Conservation (phyloP, 2,113 vertebrate species). For the Bos taurus region ARS-UCD2.0 NC_037336.1:22118501-22119000, state of each 20-base stretch:
- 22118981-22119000: neutral
- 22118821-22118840: neutral
- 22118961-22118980: neutral
- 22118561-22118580: neutral
- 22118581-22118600: neutral
- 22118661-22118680: fast-evolving
- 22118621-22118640: neutral
- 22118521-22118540: neutral
- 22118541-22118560: neutral
- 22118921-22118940: neutral
- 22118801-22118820: neutral
- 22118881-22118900: neutral
- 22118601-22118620: neutral
- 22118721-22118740: neutral
- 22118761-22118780: neutral
- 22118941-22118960: neutral
- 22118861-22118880: neutral
- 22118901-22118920: neutral
- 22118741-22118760: neutral
- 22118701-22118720: neutral
- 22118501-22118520: neutral
- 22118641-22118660: neutral
- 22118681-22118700: neutral
- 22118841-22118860: neutral
- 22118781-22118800: neutral